phyloP scores from a whole-genome alignment of 2,888 invertebrate genomes.

The Dione juno region DNA sequence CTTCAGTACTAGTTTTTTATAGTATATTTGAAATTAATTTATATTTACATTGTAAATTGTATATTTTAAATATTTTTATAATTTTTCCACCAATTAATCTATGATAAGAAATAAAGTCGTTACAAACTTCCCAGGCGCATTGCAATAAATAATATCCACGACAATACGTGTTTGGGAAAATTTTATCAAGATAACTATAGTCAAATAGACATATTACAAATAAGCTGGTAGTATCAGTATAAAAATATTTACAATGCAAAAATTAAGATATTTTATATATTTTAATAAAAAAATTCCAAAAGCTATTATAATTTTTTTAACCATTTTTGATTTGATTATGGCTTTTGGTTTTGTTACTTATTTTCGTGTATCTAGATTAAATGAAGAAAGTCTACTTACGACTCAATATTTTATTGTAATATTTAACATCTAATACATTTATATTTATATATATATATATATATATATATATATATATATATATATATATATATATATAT shows the following conservation, averaged over 20 bases:
- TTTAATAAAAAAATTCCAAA: not conserved
- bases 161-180: constrained; percentile 28
- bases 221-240: constrained; percentile 12
- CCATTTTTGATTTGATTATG: no score
- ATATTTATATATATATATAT: no score
- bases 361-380: not conserved
- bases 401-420: no score
- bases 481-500: no score
- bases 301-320: no score
- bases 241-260: not conserved
- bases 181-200: constrained; percentile 20
- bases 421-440: no score
- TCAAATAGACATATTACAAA: not conserved
- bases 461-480: no score
- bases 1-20: no score
- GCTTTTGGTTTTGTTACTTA: not conserved
- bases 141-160: constrained; percentile 7
- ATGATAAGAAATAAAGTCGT: not conserved
- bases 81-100: not conserved
- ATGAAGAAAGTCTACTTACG: not conserved
- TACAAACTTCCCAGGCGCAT: constrained; percentile 4
- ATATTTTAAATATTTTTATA: not conserved
- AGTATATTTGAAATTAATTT: not conserved
- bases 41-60: not conserved
- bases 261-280: not conserved